Evolutionary conservation across 2,797 vertebrate genomes (phyloP).

Genomic region (Gouania willdenowi): DNA sequence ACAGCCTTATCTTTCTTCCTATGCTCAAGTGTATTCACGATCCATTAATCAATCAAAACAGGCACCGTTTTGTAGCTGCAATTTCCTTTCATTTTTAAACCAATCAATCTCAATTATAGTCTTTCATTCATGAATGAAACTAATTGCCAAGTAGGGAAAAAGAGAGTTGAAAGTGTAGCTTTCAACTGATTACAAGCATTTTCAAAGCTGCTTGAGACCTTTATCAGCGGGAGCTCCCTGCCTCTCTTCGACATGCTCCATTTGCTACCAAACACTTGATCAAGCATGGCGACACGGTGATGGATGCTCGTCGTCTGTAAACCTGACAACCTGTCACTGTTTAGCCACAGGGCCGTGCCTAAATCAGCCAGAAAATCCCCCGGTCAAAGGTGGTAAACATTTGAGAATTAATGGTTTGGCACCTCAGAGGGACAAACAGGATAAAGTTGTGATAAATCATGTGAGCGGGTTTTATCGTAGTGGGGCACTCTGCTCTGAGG

Average conservation of each 20-base stretch:
- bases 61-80: too few relatives aligned
- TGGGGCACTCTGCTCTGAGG: conserved; percentile 6
- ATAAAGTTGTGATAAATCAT: conserved; percentile 47
- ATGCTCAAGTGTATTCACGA: too few relatives aligned
- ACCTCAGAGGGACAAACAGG: conserved; percentile 30
- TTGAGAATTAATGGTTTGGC: conserved; percentile 31
- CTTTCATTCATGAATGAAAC: too few relatives aligned
- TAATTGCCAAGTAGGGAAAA: too few relatives aligned
- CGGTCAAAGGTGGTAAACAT: conserved; percentile 14
- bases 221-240: background rate
- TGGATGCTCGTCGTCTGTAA: conserved; percentile 45
- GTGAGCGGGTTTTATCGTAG: conserved; percentile 3
- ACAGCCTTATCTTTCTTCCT: too few relatives aligned
- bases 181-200: background rate
- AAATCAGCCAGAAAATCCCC: conserved; percentile 8
- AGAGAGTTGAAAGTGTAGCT: background rate
- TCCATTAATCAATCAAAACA: too few relatives aligned
- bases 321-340: conserved; percentile 34
- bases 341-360: conserved; percentile 18
- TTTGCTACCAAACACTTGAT: conserved; percentile 11
- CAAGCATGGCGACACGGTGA: conserved; percentile 26
- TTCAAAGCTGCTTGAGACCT: background rate
- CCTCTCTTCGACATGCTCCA: conserved; percentile 1
- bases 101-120: too few relatives aligned
- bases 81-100: too few relatives aligned